Evolutionary conservation across 2,113 vertebrate species (phyloP).

Genomic region (Thermophis baileyi): DNA sequence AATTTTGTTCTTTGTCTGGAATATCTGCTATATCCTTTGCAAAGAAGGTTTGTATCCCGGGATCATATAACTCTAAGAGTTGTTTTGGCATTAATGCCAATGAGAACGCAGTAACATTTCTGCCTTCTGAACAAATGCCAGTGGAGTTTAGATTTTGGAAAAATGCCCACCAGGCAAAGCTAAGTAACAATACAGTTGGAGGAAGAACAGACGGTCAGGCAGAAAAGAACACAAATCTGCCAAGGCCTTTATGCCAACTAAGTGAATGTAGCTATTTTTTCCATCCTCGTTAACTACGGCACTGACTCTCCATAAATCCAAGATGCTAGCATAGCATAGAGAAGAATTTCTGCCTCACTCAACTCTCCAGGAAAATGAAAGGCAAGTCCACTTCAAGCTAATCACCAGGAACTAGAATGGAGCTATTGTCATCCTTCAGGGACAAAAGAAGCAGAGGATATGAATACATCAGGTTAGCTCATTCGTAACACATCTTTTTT

Average conservation of each 20-base stretch:
- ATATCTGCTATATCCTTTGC: neutral
- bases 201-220: conserved; percentile 32
- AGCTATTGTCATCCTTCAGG: conserved; percentile 7
- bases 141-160: conserved; percentile 12
- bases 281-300: neutral
- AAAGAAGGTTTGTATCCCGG: neutral
- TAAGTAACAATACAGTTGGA: conserved; percentile 12
- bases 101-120: neutral
- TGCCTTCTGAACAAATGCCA: neutral
- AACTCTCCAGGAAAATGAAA: neutral
- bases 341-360: neutral
- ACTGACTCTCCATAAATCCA: neutral
- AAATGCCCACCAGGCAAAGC: conserved; percentile 10
- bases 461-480: neutral
- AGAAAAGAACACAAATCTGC: neutral
- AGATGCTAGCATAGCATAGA: neutral
- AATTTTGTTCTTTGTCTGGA: neutral
- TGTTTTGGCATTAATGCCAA: neutral
- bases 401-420: conserved; percentile 2
- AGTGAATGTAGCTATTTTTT: neutral
- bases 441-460: neutral
- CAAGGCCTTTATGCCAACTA: conserved; percentile 3
- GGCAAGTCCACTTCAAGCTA: neutral
- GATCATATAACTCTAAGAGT: neutral
- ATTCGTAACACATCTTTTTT: conserved; percentile 6